Conservation (phyloP, 2,888 invertebrate genomes). For the Molanna angustata region DNA sequence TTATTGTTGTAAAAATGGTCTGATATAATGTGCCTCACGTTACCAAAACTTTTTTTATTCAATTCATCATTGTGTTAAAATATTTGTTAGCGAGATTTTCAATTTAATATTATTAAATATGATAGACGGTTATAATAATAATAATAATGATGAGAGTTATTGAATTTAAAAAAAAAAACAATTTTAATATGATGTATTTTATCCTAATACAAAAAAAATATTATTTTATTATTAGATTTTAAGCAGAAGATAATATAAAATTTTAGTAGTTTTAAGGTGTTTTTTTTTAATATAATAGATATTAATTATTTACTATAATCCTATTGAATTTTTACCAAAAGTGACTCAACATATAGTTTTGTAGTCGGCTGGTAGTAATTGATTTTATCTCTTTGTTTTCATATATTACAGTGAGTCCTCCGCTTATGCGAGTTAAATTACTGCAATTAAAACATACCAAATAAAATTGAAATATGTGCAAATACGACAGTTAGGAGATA, state of each 20-base stretch:
- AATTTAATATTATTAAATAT: neutral
- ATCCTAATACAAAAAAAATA: no score
- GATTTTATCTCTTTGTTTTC: no score
- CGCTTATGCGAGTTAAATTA: no score
- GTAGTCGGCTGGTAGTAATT: no score
- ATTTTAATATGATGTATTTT: no score
- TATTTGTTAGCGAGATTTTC: constrained; percentile 1
- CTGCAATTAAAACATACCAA: no score
- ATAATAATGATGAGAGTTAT: constrained; percentile 1
- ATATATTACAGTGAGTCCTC: no score
- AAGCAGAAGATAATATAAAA: constrained; percentile 32
- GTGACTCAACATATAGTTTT: no score
- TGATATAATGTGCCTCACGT: constrained; percentile 33
- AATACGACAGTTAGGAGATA: no score
- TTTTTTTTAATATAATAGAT: constrained; percentile 24
- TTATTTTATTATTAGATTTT: constrained; percentile 18
- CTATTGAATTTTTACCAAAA: constrained; percentile 27
- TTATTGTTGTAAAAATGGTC: constrained; percentile 30
- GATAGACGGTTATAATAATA: constrained; percentile 8
- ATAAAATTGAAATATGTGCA: no score
- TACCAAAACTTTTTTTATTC: constrained; percentile 28
- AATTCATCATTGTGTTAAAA: neutral
- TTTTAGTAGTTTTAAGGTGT: constrained; percentile 28
- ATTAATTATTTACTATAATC: no score
- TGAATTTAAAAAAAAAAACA: neutral